Base-by-base conservation (phyloP, 2,113 vertebrate genomes). In the rabbit (Oryctolagus cuniculus) region DNA sequence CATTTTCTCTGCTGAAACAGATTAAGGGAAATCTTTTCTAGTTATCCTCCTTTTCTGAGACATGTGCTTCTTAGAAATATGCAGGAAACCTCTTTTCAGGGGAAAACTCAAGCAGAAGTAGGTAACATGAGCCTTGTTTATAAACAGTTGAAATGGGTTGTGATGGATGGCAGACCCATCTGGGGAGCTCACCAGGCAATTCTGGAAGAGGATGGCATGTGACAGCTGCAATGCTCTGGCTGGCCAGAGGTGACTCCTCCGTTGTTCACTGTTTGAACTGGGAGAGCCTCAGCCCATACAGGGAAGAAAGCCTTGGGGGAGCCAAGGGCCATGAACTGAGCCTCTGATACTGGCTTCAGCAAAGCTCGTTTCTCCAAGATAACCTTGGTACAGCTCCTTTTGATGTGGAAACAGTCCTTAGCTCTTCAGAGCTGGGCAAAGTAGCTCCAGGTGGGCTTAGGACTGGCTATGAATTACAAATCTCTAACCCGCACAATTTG, bases 11-110 rank as follows among this genome's bases (percentile, higher is more conserved):
- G 55, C 61, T 83, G n/a, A 95, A 84, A 82, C 49, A 79, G 55
- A 89, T 80, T 66, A 89, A 90, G 29, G 36, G 24, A 90, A 92
- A 25, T 84, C 67, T 91, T 96, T 92, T 5, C 70, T 44, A 95
- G 78, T 87, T 83, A 58, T 34, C 77, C n/a, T 84, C 55, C 25
- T 95, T 95, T 93, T 66, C 64, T 87, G 38, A 78, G 53, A 89
- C 82, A 97, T 64, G 83, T 15, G 66, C 78, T 92, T 95, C 92
- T 92, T 87, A 75, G 85, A 92, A 93, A 94, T 97, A 94, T 85
- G 80, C 74, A 93, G 84, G 82, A 96, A 95, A 77, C 8, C 51
- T 75, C 44, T 53, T 95, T 96, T 82, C 27, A 70, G 78, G 74
- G 89, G 38, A 49, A 92, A 93, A 93, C 77, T 84, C 49, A 74